Evolutionary conservation across 1,140 invertebrate genomes (phyloP), one percentile per base, ranked within the genome.

Genomic region (Leptopilina clavipes): DNA sequence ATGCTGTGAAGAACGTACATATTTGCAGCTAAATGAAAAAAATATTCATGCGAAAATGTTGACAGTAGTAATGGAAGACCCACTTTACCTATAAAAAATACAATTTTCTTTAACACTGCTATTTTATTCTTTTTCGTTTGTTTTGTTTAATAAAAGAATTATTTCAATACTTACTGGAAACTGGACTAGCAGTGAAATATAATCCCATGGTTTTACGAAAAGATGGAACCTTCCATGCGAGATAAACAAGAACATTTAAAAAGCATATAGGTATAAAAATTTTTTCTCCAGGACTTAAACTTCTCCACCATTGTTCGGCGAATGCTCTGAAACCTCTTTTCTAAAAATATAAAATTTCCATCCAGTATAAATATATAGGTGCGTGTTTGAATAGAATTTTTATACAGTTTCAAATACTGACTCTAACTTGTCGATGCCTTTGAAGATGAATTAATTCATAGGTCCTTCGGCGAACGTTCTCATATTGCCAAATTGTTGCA

Each of bases 1-100:
- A 95, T 99, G 84, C 95, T 98, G 85, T 97, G 95, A 19, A 99
- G 89, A 19, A 98, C 98, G 91, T 97, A 98, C 98, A 99, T 99
- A 90, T 99, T 99, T 45, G 94, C 93, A 83, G 93, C 93, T 70
- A 99, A 92, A 91, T 99, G 98, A 59, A 97, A 90, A 43, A 93
- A 85, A 10, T 95, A 96, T 84, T 95, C 95, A 88, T 99, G 98
- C 85, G 97, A 99, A 89, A 99, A 99, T 70, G 95, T 96, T 10
- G 96, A 97, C 1, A 99, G 89, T 17, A 99, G 84, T 97, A 98
- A 97, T 19, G 98, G 96, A 90, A 93, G 93, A 89, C 94, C 97
- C 72, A 94, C 90, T 80, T 91, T 91, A 86, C 91, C 95, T 96
- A 84, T 44, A 92, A 91, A 75, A 65, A 75, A 65, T 3, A 3